phyloP scores from a whole-genome alignment of 2,113 vertebrate genomes.

The Lepisosteus osseus region DNA sequence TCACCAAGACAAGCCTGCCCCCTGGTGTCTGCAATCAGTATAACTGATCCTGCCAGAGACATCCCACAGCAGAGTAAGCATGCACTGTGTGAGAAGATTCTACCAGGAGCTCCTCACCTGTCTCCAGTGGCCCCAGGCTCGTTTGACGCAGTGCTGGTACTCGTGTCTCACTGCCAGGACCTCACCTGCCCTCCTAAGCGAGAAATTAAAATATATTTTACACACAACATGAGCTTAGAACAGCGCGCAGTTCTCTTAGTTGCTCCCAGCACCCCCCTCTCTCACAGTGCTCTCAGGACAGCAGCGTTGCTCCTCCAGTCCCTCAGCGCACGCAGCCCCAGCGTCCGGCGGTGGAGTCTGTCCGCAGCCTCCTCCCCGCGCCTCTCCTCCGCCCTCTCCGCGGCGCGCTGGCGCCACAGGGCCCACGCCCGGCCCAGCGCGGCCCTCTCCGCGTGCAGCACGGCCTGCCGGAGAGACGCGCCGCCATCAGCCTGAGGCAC shows the following conservation, averaged over 20 bases:
- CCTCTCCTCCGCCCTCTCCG: slow-evolving; percentile 46
- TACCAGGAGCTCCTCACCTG: slow-evolving; percentile 37
- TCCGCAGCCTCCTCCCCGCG: slow-evolving; percentile 56
- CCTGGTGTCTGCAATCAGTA: no score
- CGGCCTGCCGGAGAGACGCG: slow-evolving; percentile 59
- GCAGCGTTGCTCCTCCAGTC: slow-evolving; percentile 66
- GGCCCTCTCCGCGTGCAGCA: slow-evolving; percentile 62
- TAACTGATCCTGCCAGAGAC: no score
- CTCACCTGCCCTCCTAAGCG: slow-evolving; percentile 47
- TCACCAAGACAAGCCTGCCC: no score
- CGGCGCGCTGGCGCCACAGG: slow-evolving; percentile 58
- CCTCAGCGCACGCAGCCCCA: slow-evolving; percentile 56
- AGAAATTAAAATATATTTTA: not conserved
- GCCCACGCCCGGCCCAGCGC: slow-evolving; percentile 60
- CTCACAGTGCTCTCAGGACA: slow-evolving; percentile 40
- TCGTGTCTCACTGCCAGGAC: slow-evolving; percentile 43
- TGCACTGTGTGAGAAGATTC: no score
- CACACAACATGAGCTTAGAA: no score
- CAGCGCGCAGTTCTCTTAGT: no score
- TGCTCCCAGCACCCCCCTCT: no score
- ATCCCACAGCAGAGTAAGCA: no score
- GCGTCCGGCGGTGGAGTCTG: slow-evolving; percentile 31
- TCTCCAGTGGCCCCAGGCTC: slow-evolving; percentile 54
- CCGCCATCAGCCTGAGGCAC: no score
- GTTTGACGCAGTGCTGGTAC: slow-evolving; percentile 35